Base-by-base conservation (phyloP, 2,888 invertebrate genomes). In the Tuta absoluta region DNA sequence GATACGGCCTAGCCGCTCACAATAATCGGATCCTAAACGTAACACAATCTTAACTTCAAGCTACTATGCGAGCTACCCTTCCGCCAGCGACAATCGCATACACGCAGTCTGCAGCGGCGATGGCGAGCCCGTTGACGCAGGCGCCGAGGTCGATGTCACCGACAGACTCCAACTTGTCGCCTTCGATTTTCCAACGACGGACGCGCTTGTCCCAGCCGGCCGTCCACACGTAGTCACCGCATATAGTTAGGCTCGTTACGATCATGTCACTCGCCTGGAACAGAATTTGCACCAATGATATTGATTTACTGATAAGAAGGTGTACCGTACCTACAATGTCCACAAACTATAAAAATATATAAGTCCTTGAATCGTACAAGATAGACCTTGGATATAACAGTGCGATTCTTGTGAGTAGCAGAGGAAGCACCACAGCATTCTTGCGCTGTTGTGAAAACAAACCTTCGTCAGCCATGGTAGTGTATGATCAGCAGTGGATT, bases 191-290 rank as follows among this genome's bases (percentile, higher is more conserved):
- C 87, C 87, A 91, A 28, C 91, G 78, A 60, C 85, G 83, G 48
- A 94, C 80, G 64, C 80, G 80, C 17, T 94, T 94, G 69, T 93
- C 93, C 84, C 93, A 90, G 11, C 93, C 93, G 0, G 91, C 94
- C 0, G 92, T 93, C 86, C 93, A 94, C 7, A 90, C 86, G 67
- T 82, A 79, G 65, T 82, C 79, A 0, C 87, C 85, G 17, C 79
- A 85, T 7, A 86, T 78, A 28, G 89, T 84, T 53, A 94, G 68
- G 67, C 87, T 86, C 61, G 92, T 93, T 45, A 93, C 76, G 69
- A 91, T 90, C 90, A 91, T 87, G 63, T 91, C 88, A 67, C 91
- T 91, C 0, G 83, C 89, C 91, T 91, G 74, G 64, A 69, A 66
- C 24, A 48, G 17, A 49, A 62, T 62, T 45, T 28, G 4, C 53